Conservation (phyloP, 1,140 invertebrate species). For the Gerris buenoi region DNA sequence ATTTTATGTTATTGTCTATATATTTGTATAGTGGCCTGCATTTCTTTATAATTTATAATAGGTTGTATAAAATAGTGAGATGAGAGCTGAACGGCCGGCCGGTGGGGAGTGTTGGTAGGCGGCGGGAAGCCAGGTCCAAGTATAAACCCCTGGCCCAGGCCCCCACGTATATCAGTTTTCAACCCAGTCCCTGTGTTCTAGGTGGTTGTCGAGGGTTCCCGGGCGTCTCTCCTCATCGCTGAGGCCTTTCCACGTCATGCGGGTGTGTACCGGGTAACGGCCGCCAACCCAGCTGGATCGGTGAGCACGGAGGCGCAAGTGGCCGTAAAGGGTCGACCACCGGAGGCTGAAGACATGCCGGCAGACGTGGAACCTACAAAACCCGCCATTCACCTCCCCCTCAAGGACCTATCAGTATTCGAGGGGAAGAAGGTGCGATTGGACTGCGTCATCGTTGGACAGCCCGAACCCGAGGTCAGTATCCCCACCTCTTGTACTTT, state of each 20-base stretch:
- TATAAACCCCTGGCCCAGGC: not conserved
- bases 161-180: not conserved
- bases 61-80: too few relatives aligned
- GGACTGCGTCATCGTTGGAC: conserved; percentile 67
- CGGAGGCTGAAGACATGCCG: conserved; percentile 47
- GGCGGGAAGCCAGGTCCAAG: too few relatives aligned
- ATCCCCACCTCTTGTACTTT: not conserved
- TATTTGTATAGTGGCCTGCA: too few relatives aligned
- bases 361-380: conserved; percentile 53
- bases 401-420: conserved; percentile 49
- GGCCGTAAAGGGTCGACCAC: conserved; percentile 50
- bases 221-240: conserved; percentile 44
- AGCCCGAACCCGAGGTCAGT: conserved; percentile 63
- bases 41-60: too few relatives aligned
- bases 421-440: conserved; percentile 55
- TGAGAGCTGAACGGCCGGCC: too few relatives aligned
- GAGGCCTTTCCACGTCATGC: conserved; percentile 56
- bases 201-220: conserved; percentile 41
- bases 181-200: conserved; percentile 27
- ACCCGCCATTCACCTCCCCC: conserved; percentile 51
- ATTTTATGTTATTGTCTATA: too few relatives aligned
- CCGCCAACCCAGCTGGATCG: conserved; percentile 34
- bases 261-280: conserved; percentile 46
- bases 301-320: conserved; percentile 25
- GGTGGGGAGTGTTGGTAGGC: not conserved